Conservation (phyloP, 1,140 invertebrate genomes). For the Drosophila leontia region DNA sequence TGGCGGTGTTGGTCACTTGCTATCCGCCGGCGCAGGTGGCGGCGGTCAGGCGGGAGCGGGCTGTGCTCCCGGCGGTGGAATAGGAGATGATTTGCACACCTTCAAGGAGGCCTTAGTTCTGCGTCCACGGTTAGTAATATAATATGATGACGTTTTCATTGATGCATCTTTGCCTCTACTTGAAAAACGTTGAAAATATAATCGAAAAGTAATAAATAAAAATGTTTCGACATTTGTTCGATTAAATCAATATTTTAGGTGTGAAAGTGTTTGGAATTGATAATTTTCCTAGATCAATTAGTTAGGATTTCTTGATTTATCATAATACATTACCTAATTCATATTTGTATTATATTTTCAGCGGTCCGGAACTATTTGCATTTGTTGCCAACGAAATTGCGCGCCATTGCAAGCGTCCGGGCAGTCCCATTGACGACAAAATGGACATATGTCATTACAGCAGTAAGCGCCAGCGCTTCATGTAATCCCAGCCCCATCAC, state of each 20-base stretch:
- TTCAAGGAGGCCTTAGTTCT: slow-evolving; percentile 91
- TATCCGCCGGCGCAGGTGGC: slow-evolving; percentile 30
- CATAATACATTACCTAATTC: background rate
- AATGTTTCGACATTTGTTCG: background rate
- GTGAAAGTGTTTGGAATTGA: background rate
- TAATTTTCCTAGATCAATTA: background rate
- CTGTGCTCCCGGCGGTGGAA: slow-evolving; percentile 19
- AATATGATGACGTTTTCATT: too few species aligned
- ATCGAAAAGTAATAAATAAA: too few species aligned
- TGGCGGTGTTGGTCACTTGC: slow-evolving; percentile 54
- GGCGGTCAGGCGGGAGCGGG: slow-evolving; percentile 38
- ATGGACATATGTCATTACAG: slow-evolving; percentile 86
- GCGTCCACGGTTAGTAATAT: slow-evolving; percentile 85
- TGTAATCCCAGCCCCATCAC: slow-evolving; percentile 77
- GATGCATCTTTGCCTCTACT: too few species aligned
- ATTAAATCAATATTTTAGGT: background rate
- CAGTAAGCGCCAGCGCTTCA: slow-evolving; percentile 86
- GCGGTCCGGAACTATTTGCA: slow-evolving; percentile 89
- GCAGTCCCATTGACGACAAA: slow-evolving; percentile 86
- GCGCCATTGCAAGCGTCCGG: slow-evolving; percentile 90
- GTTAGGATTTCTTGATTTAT: background rate
- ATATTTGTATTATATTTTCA: slow-evolving; percentile 35
- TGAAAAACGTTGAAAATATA: too few species aligned
- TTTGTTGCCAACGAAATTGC: slow-evolving; percentile 92
- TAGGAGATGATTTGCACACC: slow-evolving; percentile 88